Evolutionary conservation across 2,888 invertebrate genomes (phyloP).

Genomic region (Andrena haemorrhoa): DNA sequence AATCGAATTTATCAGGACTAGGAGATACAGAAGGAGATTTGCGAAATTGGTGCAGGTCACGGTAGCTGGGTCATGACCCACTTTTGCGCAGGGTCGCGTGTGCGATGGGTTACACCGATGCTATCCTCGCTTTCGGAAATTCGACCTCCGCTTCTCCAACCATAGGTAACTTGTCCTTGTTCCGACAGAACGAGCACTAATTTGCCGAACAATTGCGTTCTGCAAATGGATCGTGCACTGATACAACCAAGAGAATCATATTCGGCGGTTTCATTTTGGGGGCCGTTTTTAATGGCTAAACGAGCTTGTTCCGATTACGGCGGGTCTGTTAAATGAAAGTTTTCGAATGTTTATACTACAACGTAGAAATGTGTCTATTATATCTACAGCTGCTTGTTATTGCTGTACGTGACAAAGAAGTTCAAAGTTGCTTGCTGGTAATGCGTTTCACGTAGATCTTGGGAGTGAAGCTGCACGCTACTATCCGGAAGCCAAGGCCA

Average conservation of each 20-base stretch:
- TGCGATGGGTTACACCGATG: conserved; percentile 23
- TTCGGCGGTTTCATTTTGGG: too few relatives aligned
- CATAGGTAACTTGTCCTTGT: background rate
- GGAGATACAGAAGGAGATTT: conserved; percentile 49
- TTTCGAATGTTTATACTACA: too few relatives aligned
- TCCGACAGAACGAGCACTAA: background rate
- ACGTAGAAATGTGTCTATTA: background rate
- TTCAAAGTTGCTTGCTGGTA: background rate
- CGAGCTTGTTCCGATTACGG: too few relatives aligned
- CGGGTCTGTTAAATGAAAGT: too few relatives aligned
- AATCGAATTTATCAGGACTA: conserved; percentile 51
- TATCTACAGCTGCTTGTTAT: background rate
- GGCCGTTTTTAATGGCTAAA: too few relatives aligned
- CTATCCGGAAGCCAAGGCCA: conserved; percentile 37
- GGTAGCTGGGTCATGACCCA: conserved; percentile 76
- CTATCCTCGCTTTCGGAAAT: conserved; percentile 45
- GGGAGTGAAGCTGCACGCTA: conserved; percentile 3
- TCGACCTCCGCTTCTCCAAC: background rate
- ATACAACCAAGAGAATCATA: too few relatives aligned
- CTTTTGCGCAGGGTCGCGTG: conserved; percentile 55
- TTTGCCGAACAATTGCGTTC: background rate
- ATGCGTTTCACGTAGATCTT: conserved; percentile 15
- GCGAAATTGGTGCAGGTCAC: conserved; percentile 70
- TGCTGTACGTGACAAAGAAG: conserved; percentile 5
- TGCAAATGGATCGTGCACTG: background rate